Evolutionary conservation across 2,888 invertebrate species (phyloP).

Genomic region (Eurois occulta): DNA sequence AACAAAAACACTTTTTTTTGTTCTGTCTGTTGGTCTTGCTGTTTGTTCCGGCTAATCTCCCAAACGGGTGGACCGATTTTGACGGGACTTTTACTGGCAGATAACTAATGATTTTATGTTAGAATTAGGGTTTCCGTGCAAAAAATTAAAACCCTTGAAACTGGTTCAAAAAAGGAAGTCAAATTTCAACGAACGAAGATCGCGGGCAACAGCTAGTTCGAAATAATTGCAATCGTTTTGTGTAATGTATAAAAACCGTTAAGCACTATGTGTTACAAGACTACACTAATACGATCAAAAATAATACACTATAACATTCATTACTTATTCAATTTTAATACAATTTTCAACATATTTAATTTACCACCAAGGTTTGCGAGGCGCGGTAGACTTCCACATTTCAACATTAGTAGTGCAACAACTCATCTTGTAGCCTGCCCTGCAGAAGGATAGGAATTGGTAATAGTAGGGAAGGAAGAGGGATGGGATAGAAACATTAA

Average conservation of each 20-base stretch:
- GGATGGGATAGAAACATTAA: conserved; percentile 2
- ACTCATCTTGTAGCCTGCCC: conserved; percentile 81
- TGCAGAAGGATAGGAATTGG: conserved; percentile 67
- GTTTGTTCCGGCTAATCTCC: too few relatives aligned
- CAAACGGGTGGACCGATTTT: too few relatives aligned
- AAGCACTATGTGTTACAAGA: neutral
- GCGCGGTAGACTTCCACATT: conserved; percentile 78
- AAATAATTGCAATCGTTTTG: neutral
- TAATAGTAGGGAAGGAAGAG: conserved; percentile 46
- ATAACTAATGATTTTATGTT: too few relatives aligned
- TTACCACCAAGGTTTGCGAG: conserved; percentile 86
- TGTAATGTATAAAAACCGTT: neutral
- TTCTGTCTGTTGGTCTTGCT: too few relatives aligned
- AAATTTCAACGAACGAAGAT: too few relatives aligned
- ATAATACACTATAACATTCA: neutral
- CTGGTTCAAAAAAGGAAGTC: too few relatives aligned
- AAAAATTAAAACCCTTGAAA: too few relatives aligned
- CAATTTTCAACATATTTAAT: neutral
- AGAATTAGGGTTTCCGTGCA: too few relatives aligned
- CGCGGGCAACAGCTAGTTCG: too few relatives aligned
- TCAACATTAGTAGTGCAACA: conserved; percentile 82
- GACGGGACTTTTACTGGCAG: too few relatives aligned
- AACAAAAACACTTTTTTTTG: too few relatives aligned
- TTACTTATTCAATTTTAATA: neutral
- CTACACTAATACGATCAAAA: conserved; percentile 20